Percentiles rank a stretch among this genome's conserved stretches.
phyloP scores from a whole-genome alignment of 1,140 invertebrate species.

The Epicauta chinensis region DNA sequence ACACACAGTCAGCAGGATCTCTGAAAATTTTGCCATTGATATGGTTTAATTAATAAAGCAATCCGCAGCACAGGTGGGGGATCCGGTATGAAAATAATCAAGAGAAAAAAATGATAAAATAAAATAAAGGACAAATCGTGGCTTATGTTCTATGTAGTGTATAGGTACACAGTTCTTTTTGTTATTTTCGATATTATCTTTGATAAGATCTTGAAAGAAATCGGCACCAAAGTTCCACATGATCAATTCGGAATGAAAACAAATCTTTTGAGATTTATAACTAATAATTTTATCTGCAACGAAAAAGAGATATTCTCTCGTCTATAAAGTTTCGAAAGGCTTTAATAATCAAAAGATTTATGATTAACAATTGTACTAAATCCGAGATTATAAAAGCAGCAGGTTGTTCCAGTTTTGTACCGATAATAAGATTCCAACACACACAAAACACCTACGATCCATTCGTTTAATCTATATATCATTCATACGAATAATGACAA shows the following conservation, averaged over 20 bases:
- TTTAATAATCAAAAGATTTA: constrained; percentile 8
- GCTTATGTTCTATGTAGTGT: too few relatives aligned
- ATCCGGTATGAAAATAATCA: too few relatives aligned
- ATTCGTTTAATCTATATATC: not conserved
- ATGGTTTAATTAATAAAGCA: too few relatives aligned
- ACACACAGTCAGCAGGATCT: too few relatives aligned
- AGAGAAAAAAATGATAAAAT: too few relatives aligned
- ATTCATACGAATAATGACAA: too few relatives aligned
- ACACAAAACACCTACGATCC: not conserved
- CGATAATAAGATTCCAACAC: constrained; percentile 3
- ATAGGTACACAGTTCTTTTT: too few relatives aligned
- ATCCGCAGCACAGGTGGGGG: too few relatives aligned
- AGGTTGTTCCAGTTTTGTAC: constrained; percentile 1
- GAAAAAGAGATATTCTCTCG: not conserved
- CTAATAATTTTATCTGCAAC: constrained; percentile 6
- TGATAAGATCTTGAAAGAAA: too few relatives aligned
- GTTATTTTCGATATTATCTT: too few relatives aligned
- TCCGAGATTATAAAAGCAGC: constrained; percentile 6
- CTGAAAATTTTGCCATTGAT: too few relatives aligned
- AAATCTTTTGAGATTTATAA: constrained; percentile 2
- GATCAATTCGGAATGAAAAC: constrained; percentile 3
- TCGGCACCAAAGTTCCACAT: not conserved
- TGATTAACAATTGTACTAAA: constrained; percentile 6
- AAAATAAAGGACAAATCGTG: too few relatives aligned
- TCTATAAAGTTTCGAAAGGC: constrained; percentile 8